Evolutionary conservation across 2,113 vertebrate species (phyloP).

Genomic region (Pitta sordida): DNA sequence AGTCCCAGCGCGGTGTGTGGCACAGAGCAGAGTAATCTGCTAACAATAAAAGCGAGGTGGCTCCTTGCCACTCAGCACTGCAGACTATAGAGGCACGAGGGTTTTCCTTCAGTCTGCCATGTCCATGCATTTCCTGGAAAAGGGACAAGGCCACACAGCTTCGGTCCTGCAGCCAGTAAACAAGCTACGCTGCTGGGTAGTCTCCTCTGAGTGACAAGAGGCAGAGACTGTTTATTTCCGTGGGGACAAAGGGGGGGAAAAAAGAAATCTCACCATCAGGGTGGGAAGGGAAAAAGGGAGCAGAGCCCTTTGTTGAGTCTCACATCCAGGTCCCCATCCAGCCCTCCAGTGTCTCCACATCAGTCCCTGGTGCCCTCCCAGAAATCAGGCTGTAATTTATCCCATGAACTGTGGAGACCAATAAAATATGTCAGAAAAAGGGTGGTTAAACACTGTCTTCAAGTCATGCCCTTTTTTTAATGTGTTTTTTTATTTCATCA

Average conservation of each 20-base stretch:
- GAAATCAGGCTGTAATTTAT: background rate
- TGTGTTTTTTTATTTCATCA: background rate
- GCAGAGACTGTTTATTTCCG: background rate
- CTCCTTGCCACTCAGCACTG: constrained; percentile 3
- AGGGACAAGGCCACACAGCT: constrained; percentile 61
- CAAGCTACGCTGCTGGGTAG: constrained; percentile 1
- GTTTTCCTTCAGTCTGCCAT: constrained; percentile 36
- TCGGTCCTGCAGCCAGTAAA: constrained; percentile 38
- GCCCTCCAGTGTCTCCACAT: background rate
- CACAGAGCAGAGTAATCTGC: background rate
- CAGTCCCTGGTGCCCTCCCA: background rate
- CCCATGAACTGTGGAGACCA: background rate
- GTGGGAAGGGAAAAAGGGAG: background rate
- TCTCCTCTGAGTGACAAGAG: background rate
- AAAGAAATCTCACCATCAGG: background rate
- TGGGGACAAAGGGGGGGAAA: background rate
- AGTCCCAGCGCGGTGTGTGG: constrained; percentile 49
- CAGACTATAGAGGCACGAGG: background rate
- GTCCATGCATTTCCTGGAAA: constrained; percentile 43
- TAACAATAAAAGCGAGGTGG: constrained; percentile 51
- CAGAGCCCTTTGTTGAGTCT: background rate
- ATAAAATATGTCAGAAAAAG: background rate
- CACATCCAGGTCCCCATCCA: background rate
- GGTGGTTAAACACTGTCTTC: background rate
- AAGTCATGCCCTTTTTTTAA: background rate